A percentile compares a stretch with the other conserved stretches of the same genome.
Conservation (phyloP, 2,888 invertebrate genomes). For the Cistogaster globosa region DNA sequence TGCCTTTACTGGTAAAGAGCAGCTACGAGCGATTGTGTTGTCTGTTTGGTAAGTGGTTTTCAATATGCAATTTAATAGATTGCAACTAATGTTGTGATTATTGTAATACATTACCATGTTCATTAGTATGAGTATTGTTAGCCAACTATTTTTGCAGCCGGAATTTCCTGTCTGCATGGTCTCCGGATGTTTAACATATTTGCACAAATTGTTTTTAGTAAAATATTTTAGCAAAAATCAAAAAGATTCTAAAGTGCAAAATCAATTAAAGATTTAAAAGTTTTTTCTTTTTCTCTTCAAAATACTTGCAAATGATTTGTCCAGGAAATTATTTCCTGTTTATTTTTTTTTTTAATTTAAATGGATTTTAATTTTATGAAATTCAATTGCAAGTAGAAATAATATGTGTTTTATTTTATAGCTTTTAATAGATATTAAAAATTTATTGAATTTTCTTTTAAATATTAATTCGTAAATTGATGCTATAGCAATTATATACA, state of each 20-base stretch:
- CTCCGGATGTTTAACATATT: conserved; percentile 83
- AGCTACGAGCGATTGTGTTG: background rate
- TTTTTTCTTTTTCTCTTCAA: background rate
- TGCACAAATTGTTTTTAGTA: conserved; percentile 77
- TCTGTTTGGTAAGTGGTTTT: conserved; percentile 32
- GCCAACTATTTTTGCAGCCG: conserved; percentile 83
- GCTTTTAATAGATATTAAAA: background rate
- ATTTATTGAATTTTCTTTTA: background rate
- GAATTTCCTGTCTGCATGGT: conserved; percentile 84
- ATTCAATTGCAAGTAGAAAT: background rate
- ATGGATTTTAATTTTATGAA: background rate
- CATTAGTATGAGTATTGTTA: conserved; percentile 79
- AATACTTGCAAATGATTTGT: too few relatives aligned
- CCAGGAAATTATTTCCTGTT: too few relatives aligned
- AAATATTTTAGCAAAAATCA: conserved; percentile 45
- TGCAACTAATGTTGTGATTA: conserved; percentile 72
- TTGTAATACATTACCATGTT: conserved; percentile 79
- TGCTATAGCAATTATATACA: too few relatives aligned
- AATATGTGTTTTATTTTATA: background rate
- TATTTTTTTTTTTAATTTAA: too few relatives aligned
- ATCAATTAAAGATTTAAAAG: background rate
- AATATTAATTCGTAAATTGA: too few relatives aligned
- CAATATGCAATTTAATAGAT: conserved; percentile 50
- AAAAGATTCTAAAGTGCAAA: conserved; percentile 23
- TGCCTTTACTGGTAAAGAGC: background rate